Evolutionary conservation across 2,888 invertebrate genomes (phyloP).

Genomic region (Drosophila seclusa): DNA sequence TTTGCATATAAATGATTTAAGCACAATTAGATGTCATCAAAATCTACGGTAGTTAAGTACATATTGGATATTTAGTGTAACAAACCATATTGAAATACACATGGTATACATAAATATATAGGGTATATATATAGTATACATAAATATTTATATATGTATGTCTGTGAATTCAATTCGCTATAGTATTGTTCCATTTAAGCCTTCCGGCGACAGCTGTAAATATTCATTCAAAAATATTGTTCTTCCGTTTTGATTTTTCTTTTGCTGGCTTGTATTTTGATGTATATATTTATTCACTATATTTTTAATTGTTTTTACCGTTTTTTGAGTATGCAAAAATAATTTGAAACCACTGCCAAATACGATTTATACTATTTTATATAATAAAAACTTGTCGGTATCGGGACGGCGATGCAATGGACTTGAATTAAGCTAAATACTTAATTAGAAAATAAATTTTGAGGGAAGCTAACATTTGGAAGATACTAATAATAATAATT

Average conservation of each 20-base stretch:
- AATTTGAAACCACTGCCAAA: slow-evolving; percentile 60
- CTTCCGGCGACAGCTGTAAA: slow-evolving; percentile 56
- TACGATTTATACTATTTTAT: slow-evolving; percentile 12
- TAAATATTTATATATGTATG: slow-evolving; percentile 14
- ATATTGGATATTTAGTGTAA: slow-evolving; percentile 27
- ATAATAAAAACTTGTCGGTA: slow-evolving; percentile 17
- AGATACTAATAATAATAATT: slow-evolving; percentile 1
- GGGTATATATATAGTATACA: slow-evolving; percentile 18
- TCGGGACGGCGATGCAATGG: slow-evolving; percentile 74
- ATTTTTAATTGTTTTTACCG: slow-evolving; percentile 28
- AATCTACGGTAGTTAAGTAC: slow-evolving; percentile 64
- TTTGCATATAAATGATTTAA: slow-evolving; percentile 48
- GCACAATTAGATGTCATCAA: slow-evolving; percentile 77
- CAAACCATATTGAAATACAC: slow-evolving; percentile 19
- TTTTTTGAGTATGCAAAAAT: slow-evolving; percentile 38
- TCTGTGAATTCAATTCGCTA: slow-evolving; percentile 14
- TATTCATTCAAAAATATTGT: slow-evolving; percentile 61
- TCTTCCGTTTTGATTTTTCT: slow-evolving; percentile 54
- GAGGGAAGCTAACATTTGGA: slow-evolving; percentile 38
- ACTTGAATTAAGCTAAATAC: slow-evolving; percentile 35
- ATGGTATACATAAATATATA: slow-evolving; percentile 9
- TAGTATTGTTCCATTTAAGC: slow-evolving; percentile 8
- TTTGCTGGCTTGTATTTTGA: slow-evolving; percentile 45
- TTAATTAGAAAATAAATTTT: slow-evolving; percentile 16
- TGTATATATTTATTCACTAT: slow-evolving; percentile 24